Base-by-base conservation (phyloP, 2,888 invertebrate genomes). In the Heliconius sara region DNA sequence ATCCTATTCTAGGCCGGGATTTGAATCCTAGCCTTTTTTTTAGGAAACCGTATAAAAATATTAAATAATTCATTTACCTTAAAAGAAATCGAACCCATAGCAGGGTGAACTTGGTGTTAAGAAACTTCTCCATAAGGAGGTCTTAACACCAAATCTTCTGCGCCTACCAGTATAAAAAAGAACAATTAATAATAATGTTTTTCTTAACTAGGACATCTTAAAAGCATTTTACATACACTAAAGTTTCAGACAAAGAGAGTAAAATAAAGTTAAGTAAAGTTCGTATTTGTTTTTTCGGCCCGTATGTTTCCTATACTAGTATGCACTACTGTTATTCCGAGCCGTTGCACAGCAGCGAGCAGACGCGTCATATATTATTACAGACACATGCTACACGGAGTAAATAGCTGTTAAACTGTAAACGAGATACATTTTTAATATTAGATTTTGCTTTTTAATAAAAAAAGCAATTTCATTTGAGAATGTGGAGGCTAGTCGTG, bases 291-390 rank as follows among this genome's bases (percentile, higher is more conserved):
- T 80, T 66, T 74, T 70, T 66, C 47, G 47, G 30, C 43, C 78
- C 78, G 79, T 83, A 75, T 80, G 72, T 82, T 83, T 66, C 52
- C 71, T 27, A 27, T 25, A 60, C 22, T 10, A 22, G 60, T 60
- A 75, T 77, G 77, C 75, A 67, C 83, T 74, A 76, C 78, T 80
- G 81, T 82, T 82, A 81, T 84, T 84, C 81, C 82, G 81, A 78
- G 70, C 76, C 80, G 80, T 78, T 80, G 80, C 82, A 79, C 79
- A 73, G 75, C 57, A 75, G 80, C 66, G 78, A 77, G 60, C 77
- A 70, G 60, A 57, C 74, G 79, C 66, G 78, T 77, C 79, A 81
- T 82, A 80, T 77, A 63, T 79, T 78, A 79, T 76, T 81, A 81
- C 70, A 72, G 66, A 66, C 67, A 79, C 77, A 74, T 76, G 77